Percentiles rank a stretch among this genome's conserved stretches.
Evolutionary conservation across 1,140 invertebrate species (phyloP).

Genomic region (Pararge aegeria): DNA sequence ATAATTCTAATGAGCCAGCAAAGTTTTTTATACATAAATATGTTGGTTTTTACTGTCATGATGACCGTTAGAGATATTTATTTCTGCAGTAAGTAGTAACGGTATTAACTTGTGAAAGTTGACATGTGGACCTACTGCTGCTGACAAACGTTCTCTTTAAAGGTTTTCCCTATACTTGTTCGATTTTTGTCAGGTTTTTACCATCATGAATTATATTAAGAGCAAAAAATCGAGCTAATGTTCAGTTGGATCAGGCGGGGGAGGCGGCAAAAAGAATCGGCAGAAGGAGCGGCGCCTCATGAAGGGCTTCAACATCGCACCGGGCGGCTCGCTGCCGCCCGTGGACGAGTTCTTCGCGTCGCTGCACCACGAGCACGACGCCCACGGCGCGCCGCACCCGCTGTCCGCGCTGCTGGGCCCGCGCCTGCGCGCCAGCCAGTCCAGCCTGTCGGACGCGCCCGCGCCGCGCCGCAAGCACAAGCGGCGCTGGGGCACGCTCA

Average conservation of each 20-base stretch:
- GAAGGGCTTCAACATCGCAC: conserved; percentile 96
- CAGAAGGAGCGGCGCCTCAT: conserved; percentile 95
- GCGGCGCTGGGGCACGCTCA: conserved; percentile 89
- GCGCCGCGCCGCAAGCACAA: conserved; percentile 81
- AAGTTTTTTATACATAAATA: too few species aligned
- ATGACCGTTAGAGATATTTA: too few species aligned
- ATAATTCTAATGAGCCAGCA: too few species aligned
- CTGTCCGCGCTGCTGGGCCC: conserved; percentile 63
- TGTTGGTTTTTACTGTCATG: too few species aligned
- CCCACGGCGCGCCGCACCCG: conserved; percentile 66
- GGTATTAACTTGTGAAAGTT: too few species aligned
- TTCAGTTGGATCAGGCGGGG: conserved; percentile 80
- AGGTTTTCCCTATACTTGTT: neutral
- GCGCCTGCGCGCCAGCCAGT: conserved; percentile 60
- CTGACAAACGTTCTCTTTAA: too few species aligned
- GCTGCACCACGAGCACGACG: conserved; percentile 81
- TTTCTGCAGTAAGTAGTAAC: too few species aligned
- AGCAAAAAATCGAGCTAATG: conserved; percentile 18
- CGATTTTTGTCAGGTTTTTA: neutral
- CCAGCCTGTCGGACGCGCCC: conserved; percentile 59
- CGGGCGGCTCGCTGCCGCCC: conserved; percentile 84
- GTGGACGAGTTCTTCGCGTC: conserved; percentile 88
- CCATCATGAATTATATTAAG: too few species aligned
- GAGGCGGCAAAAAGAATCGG: conserved; percentile 95
- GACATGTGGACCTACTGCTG: too few species aligned